Evolutionary conservation across 2,888 invertebrate genomes (phyloP).

Genomic region (Rotaria macrura): DNA sequence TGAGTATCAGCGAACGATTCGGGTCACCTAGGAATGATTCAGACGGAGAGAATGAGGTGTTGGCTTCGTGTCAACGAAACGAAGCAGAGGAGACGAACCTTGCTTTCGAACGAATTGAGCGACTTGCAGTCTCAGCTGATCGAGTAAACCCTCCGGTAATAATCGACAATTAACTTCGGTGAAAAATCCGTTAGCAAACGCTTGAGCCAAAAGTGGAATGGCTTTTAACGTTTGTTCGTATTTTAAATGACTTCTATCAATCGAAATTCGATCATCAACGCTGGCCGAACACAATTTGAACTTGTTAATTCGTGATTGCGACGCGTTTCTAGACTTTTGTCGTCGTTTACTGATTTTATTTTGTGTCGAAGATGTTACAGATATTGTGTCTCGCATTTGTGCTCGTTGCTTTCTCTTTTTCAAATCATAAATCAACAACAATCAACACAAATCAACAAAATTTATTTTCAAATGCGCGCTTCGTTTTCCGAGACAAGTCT

Average conservation of each 20-base stretch:
- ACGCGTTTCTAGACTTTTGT: not conserved
- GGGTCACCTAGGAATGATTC: too few relatives aligned
- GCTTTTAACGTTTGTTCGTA: not conserved
- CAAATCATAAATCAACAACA: too few relatives aligned
- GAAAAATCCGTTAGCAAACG: not conserved
- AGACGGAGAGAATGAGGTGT: too few relatives aligned
- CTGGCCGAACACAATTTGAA: not conserved
- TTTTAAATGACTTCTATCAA: not conserved
- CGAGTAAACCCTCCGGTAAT: not conserved
- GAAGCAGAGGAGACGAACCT: too few relatives aligned
- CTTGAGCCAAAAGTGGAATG: not conserved
- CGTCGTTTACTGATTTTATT: not conserved
- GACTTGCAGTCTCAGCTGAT: not conserved
- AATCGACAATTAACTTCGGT: not conserved
- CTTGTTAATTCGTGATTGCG: not conserved
- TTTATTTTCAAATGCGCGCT: too few relatives aligned
- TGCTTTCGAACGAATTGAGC: constrained; percentile 1
- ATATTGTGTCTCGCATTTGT: not conserved
- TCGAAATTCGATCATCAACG: not conserved
- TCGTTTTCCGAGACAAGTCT: too few relatives aligned
- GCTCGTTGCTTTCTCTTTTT: too few relatives aligned
- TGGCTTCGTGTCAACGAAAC: too few relatives aligned
- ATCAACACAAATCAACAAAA: too few relatives aligned
- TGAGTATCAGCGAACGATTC: not conserved
- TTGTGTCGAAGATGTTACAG: not conserved